Evolutionary conservation across 2,113 vertebrate species (phyloP).

Genomic region (Nyctereutes procyonoides): DNA sequence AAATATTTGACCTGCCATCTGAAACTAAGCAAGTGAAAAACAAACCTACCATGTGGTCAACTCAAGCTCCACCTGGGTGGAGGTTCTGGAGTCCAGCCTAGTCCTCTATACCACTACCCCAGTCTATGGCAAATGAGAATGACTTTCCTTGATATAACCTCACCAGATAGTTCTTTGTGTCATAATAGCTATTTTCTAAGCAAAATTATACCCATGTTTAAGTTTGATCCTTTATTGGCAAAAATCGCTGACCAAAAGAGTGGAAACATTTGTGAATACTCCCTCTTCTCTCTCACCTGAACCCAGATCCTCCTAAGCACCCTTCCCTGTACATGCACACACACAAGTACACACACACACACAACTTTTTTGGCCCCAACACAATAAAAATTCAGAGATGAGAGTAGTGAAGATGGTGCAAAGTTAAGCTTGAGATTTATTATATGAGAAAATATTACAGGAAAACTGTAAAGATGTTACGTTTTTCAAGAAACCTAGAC

Average conservation of each 20-base stretch:
- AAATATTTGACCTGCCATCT: slow-evolving; percentile 23
- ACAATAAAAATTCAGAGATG: not conserved
- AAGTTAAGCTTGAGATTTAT: slow-evolving; percentile 53
- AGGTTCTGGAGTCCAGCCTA: not conserved
- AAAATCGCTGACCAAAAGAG: slow-evolving; percentile 16
- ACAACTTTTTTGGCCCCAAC: not conserved
- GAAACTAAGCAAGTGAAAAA: slow-evolving; percentile 56
- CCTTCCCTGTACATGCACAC: not conserved
- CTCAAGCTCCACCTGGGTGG: not conserved
- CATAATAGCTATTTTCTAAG: slow-evolving; percentile 11
- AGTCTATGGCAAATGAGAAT: not conserved
- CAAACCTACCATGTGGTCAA: not conserved
- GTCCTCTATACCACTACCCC: not conserved
- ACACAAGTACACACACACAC: not conserved
- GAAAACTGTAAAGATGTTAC: slow-evolving; percentile 52
- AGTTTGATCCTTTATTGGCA: not conserved
- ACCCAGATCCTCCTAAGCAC: not conserved
- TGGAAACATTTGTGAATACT: not conserved
- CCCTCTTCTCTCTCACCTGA: not conserved
- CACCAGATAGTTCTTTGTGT: not conserved
- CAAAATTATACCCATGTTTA: not conserved
- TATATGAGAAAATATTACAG: slow-evolving; percentile 8
- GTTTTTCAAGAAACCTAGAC: slow-evolving; percentile 35
- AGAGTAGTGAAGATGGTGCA: slow-evolving; percentile 23
- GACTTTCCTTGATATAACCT: not conserved